phyloP scores from a whole-genome alignment of 1,140 invertebrate species.

The Polypedilum vanderplanki region DNA sequence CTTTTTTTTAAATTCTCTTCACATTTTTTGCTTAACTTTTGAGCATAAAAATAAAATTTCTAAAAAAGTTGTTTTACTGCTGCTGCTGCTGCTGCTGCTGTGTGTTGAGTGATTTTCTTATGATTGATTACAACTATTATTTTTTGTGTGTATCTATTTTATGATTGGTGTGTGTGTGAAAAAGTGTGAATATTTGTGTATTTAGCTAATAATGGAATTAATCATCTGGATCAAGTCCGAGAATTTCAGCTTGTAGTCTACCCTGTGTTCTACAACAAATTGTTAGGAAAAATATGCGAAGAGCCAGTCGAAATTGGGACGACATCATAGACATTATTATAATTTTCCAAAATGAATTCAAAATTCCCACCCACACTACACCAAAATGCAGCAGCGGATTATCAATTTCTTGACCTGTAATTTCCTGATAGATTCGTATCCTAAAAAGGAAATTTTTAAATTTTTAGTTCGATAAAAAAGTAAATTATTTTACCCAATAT shows the following conservation, averaged over 20 bases:
- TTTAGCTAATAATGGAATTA: conserved; percentile 40
- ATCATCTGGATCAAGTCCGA: conserved; percentile 76
- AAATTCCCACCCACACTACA: conserved; percentile 86
- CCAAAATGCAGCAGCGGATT: conserved; percentile 83
- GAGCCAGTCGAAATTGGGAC: conserved; percentile 80
- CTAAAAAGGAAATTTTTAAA: conserved; percentile 34
- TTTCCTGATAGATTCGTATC: conserved; percentile 56
- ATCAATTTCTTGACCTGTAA: conserved; percentile 53
- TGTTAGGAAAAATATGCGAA: conserved; percentile 81
- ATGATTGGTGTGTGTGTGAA: not conserved
- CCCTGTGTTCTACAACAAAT: conserved; percentile 76
- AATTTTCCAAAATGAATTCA: conserved; percentile 92
- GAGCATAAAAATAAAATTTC: conserved; percentile 10
- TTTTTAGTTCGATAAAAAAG: too few relatives aligned
- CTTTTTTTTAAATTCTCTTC: not conserved
- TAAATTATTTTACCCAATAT: conserved; percentile 57
- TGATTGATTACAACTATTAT: conserved; percentile 39
- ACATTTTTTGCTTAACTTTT: not conserved
- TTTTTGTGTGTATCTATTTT: conserved; percentile 34
- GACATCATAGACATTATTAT: conserved; percentile 80
- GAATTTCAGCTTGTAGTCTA: conserved; percentile 69
- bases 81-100: conserved; percentile 40
- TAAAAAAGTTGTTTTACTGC: conserved; percentile 30
- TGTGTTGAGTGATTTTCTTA: conserved; percentile 40
- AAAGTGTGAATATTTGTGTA: too few relatives aligned